phyloP scores from a whole-genome alignment of 2,888 invertebrate species.

The Ryuthela nishihirai region DNA sequence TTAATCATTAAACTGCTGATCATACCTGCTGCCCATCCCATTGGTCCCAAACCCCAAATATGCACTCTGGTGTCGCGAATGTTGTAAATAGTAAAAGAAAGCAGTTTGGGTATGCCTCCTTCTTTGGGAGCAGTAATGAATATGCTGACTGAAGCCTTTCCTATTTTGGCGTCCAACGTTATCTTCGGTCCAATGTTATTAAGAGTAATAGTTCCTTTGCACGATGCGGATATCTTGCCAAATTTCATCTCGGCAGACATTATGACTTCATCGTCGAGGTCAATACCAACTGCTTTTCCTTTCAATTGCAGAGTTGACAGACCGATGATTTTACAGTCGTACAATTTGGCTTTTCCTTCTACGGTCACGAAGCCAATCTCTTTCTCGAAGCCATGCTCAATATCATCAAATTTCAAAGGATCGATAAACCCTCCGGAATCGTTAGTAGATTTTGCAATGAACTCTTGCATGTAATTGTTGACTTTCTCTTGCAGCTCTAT shows the following conservation, averaged over 20 bases:
- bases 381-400: constrained; percentile 16
- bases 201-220: constrained; percentile 17
- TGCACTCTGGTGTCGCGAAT: constrained; percentile 20
- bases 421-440: constrained; percentile 30
- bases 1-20: constrained; percentile 24
- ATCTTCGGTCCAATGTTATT: constrained; percentile 22
- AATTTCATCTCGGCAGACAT: constrained; percentile 15
- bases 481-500: constrained; percentile 7
- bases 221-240: constrained; percentile 19
- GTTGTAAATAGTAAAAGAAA: constrained; percentile 21
- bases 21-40: constrained; percentile 27
- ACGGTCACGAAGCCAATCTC: constrained; percentile 19
- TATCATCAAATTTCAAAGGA: constrained; percentile 17
- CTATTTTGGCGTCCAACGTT: constrained; percentile 16
- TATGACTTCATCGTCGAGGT: constrained; percentile 20
- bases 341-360: constrained; percentile 27
- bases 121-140: constrained; percentile 16
- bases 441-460: constrained; percentile 22
- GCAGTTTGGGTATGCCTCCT: constrained; percentile 22
- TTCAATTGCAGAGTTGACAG: constrained; percentile 19
- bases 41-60: constrained; percentile 21
- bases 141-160: constrained; percentile 23
- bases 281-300: constrained; percentile 17
- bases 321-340: constrained; percentile 18
- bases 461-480: constrained; percentile 25